Conservation (phyloP, 2,888 invertebrate species). For the Mystacides longicornis region DNA sequence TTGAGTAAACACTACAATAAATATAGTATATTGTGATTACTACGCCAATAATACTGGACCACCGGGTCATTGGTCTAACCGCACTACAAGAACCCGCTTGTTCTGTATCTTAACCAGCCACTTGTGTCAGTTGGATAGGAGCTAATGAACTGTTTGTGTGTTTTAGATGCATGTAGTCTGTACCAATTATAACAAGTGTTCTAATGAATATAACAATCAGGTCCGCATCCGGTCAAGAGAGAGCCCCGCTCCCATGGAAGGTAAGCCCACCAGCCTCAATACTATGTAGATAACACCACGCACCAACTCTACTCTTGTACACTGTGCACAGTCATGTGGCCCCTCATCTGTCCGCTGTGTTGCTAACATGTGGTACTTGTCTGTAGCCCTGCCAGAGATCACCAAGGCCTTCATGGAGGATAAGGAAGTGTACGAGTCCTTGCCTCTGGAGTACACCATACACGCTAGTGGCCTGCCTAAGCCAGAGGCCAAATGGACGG, state of each 20-base stretch:
- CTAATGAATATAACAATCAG: not conserved
- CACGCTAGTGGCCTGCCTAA: slow-evolving; percentile 69
- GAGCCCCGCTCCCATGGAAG: too few relatives aligned
- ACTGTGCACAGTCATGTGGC: not conserved
- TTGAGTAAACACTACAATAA: too few relatives aligned
- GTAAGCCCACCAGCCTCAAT: too few relatives aligned
- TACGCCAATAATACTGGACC: too few relatives aligned
- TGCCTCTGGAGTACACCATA: slow-evolving; percentile 72
- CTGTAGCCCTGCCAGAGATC: slow-evolving; percentile 61
- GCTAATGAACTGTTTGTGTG: not conserved
- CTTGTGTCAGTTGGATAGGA: too few relatives aligned
- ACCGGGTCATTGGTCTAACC: too few relatives aligned
- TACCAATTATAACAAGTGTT: not conserved
- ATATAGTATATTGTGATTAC: too few relatives aligned
- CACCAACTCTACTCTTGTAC: not conserved
- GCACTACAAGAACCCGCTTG: too few relatives aligned
- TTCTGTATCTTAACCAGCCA: too few relatives aligned
- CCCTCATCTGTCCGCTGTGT: slow-evolving; percentile 5
- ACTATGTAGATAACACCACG: too few relatives aligned
- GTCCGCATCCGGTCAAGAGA: not conserved
- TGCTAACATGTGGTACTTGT: slow-evolving; percentile 9
- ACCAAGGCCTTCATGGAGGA: slow-evolving; percentile 67
- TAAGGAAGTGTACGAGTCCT: slow-evolving; percentile 69
- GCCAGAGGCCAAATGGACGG: slow-evolving; percentile 71
- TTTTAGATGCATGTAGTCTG: slow-evolving; percentile 13